A percentile compares a stretch with the other conserved stretches of the same genome.
Evolutionary conservation across 2,888 invertebrate species (phyloP).

Genomic region (Alentia gelatinosa): DNA sequence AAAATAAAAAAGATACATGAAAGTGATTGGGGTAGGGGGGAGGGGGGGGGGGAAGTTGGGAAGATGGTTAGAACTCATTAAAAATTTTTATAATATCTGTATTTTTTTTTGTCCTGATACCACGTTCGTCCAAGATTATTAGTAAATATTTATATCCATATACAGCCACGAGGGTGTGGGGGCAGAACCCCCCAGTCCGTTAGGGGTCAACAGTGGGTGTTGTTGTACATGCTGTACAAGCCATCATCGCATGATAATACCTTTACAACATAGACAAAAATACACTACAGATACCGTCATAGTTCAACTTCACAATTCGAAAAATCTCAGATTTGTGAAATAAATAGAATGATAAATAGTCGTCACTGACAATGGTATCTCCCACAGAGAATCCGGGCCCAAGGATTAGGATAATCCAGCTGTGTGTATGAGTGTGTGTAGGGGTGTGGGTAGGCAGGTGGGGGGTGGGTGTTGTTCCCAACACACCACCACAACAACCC

Average conservation of each 20-base stretch:
- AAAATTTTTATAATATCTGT: neutral
- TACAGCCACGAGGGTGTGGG: neutral
- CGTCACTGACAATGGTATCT: neutral
- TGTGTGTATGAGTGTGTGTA: neutral
- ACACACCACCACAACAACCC: neutral
- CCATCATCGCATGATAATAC: neutral
- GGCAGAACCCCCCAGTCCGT: neutral
- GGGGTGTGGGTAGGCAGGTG: neutral
- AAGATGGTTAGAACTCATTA: too few species aligned
- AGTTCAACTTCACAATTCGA: constrained; percentile 25
- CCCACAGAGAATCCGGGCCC: neutral
- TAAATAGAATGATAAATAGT: constrained; percentile 48
- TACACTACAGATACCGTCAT: constrained; percentile 31
- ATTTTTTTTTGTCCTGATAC: neutral
- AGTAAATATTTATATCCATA: constrained; percentile 7
- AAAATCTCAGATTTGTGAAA: constrained; percentile 47
- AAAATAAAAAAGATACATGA: neutral
- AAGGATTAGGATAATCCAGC: neutral
- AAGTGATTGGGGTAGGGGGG: neutral
- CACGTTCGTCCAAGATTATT: neutral
- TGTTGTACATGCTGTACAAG: neutral
- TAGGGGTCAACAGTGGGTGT: constrained; percentile 3
- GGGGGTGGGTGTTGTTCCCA: neutral
- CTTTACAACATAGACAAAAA: constrained; percentile 53
- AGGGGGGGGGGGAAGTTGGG: too few species aligned